These are phyloP conservation scores for Galeopterus variegatus DNA, from an alignment of 2,113 vertebrate genomes.

Conservation along the genomic window DNA sequence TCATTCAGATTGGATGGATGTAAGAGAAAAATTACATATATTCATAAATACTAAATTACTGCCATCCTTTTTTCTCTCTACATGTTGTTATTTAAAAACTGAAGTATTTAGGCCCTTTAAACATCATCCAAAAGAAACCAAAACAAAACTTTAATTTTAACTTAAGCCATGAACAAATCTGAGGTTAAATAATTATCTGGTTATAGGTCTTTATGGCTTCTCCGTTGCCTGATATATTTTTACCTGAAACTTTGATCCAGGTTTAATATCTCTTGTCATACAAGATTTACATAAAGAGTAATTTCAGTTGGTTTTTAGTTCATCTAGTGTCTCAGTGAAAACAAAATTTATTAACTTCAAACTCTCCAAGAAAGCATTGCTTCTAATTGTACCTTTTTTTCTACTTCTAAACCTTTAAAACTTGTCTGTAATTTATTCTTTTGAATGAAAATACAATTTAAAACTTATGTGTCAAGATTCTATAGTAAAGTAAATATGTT, in stretches of 20 bases:
- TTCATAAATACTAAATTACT: slow-evolving; percentile 49
- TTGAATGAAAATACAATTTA: slow-evolving; percentile 37
- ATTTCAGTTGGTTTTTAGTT: background rate
- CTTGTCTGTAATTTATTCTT: background rate
- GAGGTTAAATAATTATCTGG: background rate
- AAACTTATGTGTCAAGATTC: background rate
- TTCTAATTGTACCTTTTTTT: background rate
- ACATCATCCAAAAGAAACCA: background rate
- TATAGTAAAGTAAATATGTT: background rate
- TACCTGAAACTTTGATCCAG: slow-evolving; percentile 20
- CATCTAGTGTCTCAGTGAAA: background rate
- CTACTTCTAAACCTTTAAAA: background rate
- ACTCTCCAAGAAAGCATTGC: background rate
- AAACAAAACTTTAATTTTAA: background rate
- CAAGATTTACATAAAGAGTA: background rate
- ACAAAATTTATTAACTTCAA: slow-evolving; percentile 50
- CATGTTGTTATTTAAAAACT: slow-evolving; percentile 61
- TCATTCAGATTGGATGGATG: background rate
- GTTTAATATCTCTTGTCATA: background rate
- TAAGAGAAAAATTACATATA: slow-evolving; percentile 26
- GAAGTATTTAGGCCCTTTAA: slow-evolving; percentile 22
- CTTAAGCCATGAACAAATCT: background rate
- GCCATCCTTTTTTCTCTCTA: slow-evolving; percentile 34
- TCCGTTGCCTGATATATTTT: background rate
- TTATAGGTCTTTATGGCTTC: background rate